These are phyloP conservation scores for Leptothorax acervorum DNA, from an alignment of 2,888 invertebrate genomes.

Conservation along the genomic window DNA sequence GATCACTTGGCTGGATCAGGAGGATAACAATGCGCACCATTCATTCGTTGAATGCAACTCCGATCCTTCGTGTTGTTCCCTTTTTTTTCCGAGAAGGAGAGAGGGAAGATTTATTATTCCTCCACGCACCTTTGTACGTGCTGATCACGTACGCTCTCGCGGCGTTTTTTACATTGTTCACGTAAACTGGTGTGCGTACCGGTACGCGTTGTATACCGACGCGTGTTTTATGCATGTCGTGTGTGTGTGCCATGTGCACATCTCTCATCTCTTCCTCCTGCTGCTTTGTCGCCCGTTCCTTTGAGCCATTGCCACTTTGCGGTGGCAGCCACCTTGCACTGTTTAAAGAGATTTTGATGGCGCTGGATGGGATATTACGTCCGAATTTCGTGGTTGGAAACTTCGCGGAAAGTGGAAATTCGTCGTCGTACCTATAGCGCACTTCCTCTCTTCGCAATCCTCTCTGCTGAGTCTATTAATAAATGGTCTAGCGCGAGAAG, in stretches of 20 bases:
- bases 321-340: constrained; percentile 45
- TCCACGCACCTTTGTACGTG: constrained; percentile 55
- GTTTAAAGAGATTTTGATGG: constrained; percentile 66
- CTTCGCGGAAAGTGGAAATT: constrained; percentile 54
- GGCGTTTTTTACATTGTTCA: constrained; percentile 40
- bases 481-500: constrained; percentile 8
- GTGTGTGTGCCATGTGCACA: neutral
- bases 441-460: constrained; percentile 24
- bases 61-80: constrained; percentile 31
- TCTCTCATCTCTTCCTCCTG: neutral
- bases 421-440: constrained; percentile 25
- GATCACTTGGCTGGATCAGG: constrained; percentile 69
- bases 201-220: constrained; percentile 4
- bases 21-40: constrained; percentile 77
- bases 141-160: constrained; percentile 59
- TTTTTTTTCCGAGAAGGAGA: constrained; percentile 34
- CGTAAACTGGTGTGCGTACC: neutral
- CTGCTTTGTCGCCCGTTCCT: constrained; percentile 49
- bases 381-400: constrained; percentile 64
- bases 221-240: constrained; percentile 17
- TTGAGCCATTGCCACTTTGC: constrained; percentile 57
- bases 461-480: constrained; percentile 40
- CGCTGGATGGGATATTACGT: constrained; percentile 54
- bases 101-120: constrained; percentile 61
- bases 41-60: constrained; percentile 74